phyloP scores from a whole-genome alignment of 2,888 invertebrate species.

The Mythimna albipuncta region DNA sequence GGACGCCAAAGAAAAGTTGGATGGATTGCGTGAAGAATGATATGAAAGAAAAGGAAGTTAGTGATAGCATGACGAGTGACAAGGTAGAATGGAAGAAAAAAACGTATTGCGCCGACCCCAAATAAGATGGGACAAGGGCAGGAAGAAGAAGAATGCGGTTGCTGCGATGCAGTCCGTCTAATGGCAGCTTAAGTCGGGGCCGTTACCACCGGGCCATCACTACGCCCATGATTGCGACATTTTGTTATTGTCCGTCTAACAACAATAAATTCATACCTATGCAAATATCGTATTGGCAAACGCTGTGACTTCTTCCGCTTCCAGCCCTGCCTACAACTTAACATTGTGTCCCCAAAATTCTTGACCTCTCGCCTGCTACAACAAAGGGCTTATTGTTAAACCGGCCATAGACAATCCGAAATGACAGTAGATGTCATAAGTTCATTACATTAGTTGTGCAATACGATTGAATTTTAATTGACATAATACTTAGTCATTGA shows the following conservation, averaged over 20 bases:
- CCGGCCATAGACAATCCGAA: background rate
- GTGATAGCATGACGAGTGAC: too few species aligned
- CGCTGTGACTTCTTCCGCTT: background rate
- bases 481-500: background rate
- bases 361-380: slow-evolving; percentile 13
- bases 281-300: background rate
- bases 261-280: background rate
- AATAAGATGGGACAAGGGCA: too few species aligned
- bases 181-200: too few species aligned
- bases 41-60: too few species aligned
- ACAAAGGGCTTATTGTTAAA: slow-evolving; percentile 1
- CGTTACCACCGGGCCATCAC: too few species aligned
- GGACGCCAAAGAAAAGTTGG: too few species aligned
- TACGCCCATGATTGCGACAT: too few species aligned
- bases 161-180: too few species aligned
- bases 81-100: too few species aligned
- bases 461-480: slow-evolving; percentile 10
- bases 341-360: slow-evolving; percentile 30
- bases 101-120: too few species aligned
- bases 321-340: background rate
- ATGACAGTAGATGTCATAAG: background rate
- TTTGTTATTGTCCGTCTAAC: background rate
- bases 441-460: background rate
- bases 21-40: too few species aligned
- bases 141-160: too few species aligned